Evolutionary conservation across 2,797 vertebrate genomes (phyloP), one percentile per base, ranked within the genome.

Genomic region (Chrosomus eos): DNA sequence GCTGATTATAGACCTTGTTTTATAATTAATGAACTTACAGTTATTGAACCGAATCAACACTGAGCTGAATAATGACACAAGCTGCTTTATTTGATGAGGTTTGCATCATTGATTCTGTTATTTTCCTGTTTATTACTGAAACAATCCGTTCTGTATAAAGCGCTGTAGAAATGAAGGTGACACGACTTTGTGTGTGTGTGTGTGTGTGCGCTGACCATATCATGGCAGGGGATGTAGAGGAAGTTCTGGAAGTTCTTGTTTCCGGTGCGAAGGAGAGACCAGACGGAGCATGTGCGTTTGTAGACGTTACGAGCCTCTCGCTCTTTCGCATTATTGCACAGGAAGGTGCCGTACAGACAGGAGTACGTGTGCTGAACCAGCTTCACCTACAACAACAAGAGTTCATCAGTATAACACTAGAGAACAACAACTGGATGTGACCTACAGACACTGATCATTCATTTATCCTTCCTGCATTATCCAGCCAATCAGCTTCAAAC

Each of bases 221-320:
- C 98, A 0, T 96, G 97, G 55, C 96, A 95, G 0, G 98, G 96
- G 91, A 98, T 97, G 75, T 99, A 99, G 85, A 99, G 97, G 85
- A 99, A 97, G 89, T 99, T 99, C 92, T 99, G 98, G 90, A 99
- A 99, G 94, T 98, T 99, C 94, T 99, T 99, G 93, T 99, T 99
- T 91, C 97, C 97, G 0, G 95, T 95, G 85, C 98, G 95, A 38
- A 99, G 95, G 77, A 99, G 95, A 18, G 98, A 99, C 98, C 98
- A 99, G 66, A 97, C 96, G 0, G 98, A 99, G 92, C 98, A 99
- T 38, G 97, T 97, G 82, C 97, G 95, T 88, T 98, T 99, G 91
- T 97, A 97, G 93, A 99, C 95, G 93, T 97, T 98, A 64, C 95
- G 96, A n/a, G 95, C 94, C 89, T 99, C 97, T 21, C 98, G 94